Evolutionary conservation across 2,888 invertebrate species (phyloP), one percentile per base, ranked within the genome.

Genomic region (Hypena proboscidalis): DNA sequence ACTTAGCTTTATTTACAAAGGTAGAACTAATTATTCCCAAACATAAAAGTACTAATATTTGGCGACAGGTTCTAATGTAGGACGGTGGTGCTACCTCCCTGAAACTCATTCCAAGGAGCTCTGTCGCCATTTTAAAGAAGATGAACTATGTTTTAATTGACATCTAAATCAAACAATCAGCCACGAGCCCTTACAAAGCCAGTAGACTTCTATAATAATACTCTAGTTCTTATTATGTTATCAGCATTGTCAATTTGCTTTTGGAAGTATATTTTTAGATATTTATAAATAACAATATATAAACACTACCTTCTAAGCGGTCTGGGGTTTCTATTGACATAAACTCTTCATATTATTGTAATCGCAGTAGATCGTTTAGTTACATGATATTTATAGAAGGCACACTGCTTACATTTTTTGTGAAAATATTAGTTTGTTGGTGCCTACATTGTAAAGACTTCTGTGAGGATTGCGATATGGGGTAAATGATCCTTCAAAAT

Each of bases 331-430:
- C 42, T 41, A 41, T 56, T 54, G 47, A 54, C 59, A 74, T 74
- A 70, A 70, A 75, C 67, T 61, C 64, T 60, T 74, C 73, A 67
- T 59, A 59, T 68, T 71, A 72, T 70, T 50, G 60, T 47, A 39
- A 49, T 68, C 56, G 64, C 65, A 67, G n/a, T n/a, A n/a, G n/a
- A n/a, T n/a, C 75, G 61, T 67, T 46, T 45, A 53, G 31, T 37
- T 53, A 42, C 10, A 25, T 56, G 62, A 43, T 41, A 22, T 17
- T n/a, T 46, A 41, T 41, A 64, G 58, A 64, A 21, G 41, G 10
- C 58, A 30, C 42, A 42, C 2, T 37, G 37, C 20, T 13, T 8
- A 30, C 42, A 42, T 2, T 37, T 36, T 25, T 13, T 8, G 10
- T 29, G 29, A n/a, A 41, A 5, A 2, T 11, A 1, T 6, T 0